Percentiles rank a stretch among this genome's conserved stretches.
phyloP scores from a whole-genome alignment of 2,888 invertebrate genomes.

The Macroteleia sp. region DNA sequence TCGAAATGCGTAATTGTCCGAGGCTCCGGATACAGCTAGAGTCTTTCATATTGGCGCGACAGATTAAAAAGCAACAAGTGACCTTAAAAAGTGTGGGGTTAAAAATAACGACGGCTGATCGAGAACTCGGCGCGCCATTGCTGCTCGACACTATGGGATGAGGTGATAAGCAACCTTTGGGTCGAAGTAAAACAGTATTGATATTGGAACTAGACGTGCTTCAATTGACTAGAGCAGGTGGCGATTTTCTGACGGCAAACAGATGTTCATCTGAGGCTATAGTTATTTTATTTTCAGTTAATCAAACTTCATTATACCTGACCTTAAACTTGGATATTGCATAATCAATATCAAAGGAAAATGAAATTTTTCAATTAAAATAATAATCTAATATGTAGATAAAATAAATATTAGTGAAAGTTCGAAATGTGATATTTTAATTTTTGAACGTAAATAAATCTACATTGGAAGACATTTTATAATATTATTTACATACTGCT shows the following conservation, averaged over 20 bases:
- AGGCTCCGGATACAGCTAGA: slow-evolving; percentile 64
- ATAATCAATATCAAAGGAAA: too few species aligned
- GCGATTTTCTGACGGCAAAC: slow-evolving; percentile 54
- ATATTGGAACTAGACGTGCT: slow-evolving; percentile 56
- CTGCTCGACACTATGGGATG: slow-evolving; percentile 68
- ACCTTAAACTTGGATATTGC: too few species aligned
- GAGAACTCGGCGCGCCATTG: slow-evolving; percentile 78
- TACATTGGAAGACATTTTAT: too few species aligned
- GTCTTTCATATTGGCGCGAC: slow-evolving; percentile 69
- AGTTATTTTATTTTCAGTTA: slow-evolving; percentile 13
- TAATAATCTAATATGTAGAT: too few species aligned
- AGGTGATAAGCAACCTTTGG: slow-evolving; percentile 71
- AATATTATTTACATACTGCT: too few species aligned
- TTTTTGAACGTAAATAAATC: too few species aligned
- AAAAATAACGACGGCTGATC: slow-evolving; percentile 81
- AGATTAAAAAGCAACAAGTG: slow-evolving; percentile 83
- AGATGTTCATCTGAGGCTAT: slow-evolving; percentile 12
- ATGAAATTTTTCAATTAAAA: too few species aligned
- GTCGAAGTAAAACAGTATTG: slow-evolving; percentile 64
- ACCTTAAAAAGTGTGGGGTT: slow-evolving; percentile 81
- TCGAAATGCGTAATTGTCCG: slow-evolving; percentile 67
- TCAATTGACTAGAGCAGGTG: slow-evolving; percentile 60
- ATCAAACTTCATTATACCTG: not conserved
- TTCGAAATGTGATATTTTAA: too few species aligned
- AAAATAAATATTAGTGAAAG: too few species aligned